Evolutionary conservation across 1,140 invertebrate genomes (phyloP).

Genomic region (Pomacea maculata): DNA sequence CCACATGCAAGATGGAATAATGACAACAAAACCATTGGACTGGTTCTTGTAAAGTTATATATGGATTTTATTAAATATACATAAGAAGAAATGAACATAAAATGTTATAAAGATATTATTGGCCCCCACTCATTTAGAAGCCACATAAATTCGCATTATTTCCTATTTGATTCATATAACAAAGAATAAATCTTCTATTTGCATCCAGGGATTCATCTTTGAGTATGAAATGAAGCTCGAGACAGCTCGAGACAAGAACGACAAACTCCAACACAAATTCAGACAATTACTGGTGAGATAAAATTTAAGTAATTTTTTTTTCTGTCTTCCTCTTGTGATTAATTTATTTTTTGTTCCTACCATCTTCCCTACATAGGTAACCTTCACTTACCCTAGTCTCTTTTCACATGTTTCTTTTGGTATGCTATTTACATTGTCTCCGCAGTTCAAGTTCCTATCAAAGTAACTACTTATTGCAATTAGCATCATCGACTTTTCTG

Average conservation of each 20-base stretch:
- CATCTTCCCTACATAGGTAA: background rate
- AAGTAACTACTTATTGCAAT: too few species aligned
- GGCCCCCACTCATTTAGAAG: too few species aligned
- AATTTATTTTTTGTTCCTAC: background rate
- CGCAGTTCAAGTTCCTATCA: background rate
- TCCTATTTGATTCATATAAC: background rate
- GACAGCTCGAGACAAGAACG: slow-evolving; percentile 11
- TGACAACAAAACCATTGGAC: too few species aligned
- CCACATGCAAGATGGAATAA: too few species aligned
- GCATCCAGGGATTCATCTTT: background rate
- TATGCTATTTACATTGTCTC: background rate
- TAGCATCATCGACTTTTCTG: too few species aligned
- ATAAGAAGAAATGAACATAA: too few species aligned
- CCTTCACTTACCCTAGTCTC: background rate
- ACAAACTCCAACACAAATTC: slow-evolving; percentile 3
- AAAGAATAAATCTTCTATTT: background rate
- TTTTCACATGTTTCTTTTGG: background rate
- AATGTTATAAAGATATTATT: too few species aligned
- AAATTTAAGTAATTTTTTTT: background rate
- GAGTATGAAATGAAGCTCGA: slow-evolving; percentile 13
- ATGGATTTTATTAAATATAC: too few species aligned
- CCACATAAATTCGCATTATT: too few species aligned
- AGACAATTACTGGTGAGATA: slow-evolving; percentile 7
- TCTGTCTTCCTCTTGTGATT: background rate
- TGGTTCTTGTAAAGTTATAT: too few species aligned